phyloP scores from a whole-genome alignment of 2,888 invertebrate species.

The Euzophera pinguis region DNA sequence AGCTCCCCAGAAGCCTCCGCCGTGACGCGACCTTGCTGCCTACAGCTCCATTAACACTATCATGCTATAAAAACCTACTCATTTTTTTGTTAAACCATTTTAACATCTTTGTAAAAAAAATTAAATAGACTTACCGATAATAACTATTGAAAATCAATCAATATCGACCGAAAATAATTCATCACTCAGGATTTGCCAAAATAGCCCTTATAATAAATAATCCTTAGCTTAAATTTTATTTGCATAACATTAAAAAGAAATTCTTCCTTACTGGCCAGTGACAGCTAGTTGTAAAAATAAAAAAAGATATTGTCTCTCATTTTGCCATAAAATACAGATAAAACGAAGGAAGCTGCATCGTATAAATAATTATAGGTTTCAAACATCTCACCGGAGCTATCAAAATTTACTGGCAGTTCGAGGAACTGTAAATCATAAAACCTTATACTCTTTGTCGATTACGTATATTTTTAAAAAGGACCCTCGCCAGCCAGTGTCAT shows the following conservation, averaged over 20 bases:
- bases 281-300: not conserved
- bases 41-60: conserved; percentile 4
- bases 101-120: not conserved
- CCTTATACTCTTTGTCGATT: conserved; percentile 15
- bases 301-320: conserved; percentile 2
- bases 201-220: too few species aligned
- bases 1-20: conserved; percentile 1
- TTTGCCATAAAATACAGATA: conserved; percentile 1
- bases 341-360: conserved; percentile 8
- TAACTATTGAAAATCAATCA: too few species aligned
- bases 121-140: too few species aligned
- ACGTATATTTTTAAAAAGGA: conserved; percentile 13
- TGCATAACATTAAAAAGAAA: not conserved
- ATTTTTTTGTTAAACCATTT: not conserved
- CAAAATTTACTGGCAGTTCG: conserved; percentile 13
- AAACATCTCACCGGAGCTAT: conserved; percentile 1
- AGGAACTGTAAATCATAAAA: conserved; percentile 14
- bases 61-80: conserved; percentile 1
- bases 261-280: too few species aligned
- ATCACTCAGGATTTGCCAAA: too few species aligned
- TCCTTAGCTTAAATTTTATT: too few species aligned
- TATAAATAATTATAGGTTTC: conserved; percentile 11
- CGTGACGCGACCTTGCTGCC: not conserved
- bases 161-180: too few species aligned
- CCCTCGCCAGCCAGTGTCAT: not conserved